Conservation (phyloP, 2,113 vertebrate species). For the Limanda limanda region DNA sequence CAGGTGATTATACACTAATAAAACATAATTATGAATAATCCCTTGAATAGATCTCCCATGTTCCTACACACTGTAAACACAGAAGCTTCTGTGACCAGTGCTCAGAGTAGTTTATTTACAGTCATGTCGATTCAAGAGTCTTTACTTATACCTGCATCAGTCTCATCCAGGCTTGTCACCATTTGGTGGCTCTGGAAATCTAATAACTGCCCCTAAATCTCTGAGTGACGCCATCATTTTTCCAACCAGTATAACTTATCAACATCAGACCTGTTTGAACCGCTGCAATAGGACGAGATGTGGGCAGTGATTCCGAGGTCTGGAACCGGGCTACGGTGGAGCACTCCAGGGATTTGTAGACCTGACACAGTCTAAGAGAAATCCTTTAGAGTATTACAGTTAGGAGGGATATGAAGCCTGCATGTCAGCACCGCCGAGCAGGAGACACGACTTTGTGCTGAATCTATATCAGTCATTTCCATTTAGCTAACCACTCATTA, state of each 20-base stretch:
- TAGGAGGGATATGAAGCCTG: background rate
- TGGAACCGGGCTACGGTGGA: conserved; percentile 8
- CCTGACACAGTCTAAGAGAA: conserved; percentile 14
- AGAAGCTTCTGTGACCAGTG: no score
- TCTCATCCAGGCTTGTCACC: no score
- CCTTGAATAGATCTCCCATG: no score
- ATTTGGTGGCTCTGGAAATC: background rate
- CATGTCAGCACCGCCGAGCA: conserved; percentile 2
- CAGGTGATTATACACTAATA: no score
- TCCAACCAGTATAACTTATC: background rate
- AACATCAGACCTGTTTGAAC: conserved; percentile 10
- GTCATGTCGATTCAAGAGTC: no score
- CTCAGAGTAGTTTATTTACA: no score
- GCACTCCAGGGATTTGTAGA: conserved; percentile 24
- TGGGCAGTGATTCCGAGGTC: conserved; percentile 22
- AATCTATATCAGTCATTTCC: conserved; percentile 31
- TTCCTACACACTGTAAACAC: no score
- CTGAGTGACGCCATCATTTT: background rate
- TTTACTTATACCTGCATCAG: no score
- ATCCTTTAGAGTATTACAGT: conserved; percentile 15
- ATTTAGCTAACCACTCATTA: conserved; percentile 41
- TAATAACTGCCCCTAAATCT: no score
- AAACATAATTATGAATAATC: no score
- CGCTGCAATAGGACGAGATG: conserved; percentile 5
- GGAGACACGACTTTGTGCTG: conserved; percentile 24